A percentile compares a stretch with the other conserved stretches of the same genome.
phyloP scores from a whole-genome alignment of 2,113 vertebrate genomes.

The Oxyura jamaicensis region DNA sequence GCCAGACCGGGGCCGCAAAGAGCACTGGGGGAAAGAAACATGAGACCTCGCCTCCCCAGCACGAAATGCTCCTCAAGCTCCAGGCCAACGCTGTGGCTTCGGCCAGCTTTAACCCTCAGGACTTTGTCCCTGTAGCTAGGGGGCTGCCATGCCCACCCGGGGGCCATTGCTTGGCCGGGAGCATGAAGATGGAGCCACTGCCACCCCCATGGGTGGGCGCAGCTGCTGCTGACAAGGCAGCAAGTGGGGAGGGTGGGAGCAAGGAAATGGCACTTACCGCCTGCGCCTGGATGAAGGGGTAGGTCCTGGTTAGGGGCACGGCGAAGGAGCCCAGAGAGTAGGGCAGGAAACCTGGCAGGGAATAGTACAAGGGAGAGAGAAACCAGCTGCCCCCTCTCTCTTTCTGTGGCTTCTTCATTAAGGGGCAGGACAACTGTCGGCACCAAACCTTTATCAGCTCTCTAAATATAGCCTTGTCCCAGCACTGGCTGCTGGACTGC shows the following conservation, averaged over 20 bases:
- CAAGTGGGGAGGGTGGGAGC: background rate
- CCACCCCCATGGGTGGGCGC: background rate
- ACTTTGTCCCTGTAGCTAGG: background rate
- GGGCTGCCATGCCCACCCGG: background rate
- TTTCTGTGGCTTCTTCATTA: constrained; percentile 19
- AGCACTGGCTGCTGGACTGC: constrained; percentile 58
- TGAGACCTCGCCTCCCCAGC: background rate
- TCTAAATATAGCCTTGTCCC: constrained; percentile 80
- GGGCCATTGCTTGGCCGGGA: background rate
- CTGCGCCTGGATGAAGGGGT: background rate
- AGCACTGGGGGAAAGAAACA: background rate
- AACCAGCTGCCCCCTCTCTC: background rate
- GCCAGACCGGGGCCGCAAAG: background rate
- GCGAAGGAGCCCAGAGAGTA: background rate
- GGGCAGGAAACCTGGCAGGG: background rate
- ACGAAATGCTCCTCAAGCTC: background rate
- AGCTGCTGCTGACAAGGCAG: rapidly evolving
- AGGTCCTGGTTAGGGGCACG: background rate
- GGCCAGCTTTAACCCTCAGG: background rate
- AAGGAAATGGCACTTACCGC: constrained; percentile 58
- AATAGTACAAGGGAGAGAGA: background rate
- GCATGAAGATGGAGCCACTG: rapidly evolving
- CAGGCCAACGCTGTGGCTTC: background rate
- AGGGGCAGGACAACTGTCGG: constrained; percentile 76
- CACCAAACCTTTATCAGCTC: constrained; percentile 76